A percentile compares a stretch with the other conserved stretches of the same genome.
Evolutionary conservation across 2,888 invertebrate species (phyloP).

Genomic region (Lamproptera curius): DNA sequence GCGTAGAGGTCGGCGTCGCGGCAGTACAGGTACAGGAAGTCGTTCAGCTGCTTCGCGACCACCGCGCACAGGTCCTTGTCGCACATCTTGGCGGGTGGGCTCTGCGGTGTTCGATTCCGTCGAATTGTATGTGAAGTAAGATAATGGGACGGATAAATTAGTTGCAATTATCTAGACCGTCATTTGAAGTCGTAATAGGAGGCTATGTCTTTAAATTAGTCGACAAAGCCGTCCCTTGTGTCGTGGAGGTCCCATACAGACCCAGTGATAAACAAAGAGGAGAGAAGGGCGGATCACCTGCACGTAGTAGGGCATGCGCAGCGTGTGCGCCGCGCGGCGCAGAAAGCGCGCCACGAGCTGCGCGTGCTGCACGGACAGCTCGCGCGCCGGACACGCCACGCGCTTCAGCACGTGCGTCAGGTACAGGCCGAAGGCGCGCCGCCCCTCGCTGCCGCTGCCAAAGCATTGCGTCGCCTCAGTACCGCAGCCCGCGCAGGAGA

Average conservation of each 20-base stretch:
- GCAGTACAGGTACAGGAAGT: constrained; percentile 90
- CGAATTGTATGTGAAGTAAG: no score
- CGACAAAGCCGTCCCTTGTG: no score
- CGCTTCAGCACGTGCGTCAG: constrained; percentile 85
- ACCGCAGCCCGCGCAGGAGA: no score
- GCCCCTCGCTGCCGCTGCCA: constrained; percentile 80
- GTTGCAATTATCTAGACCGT: no score
- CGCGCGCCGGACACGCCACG: constrained; percentile 73
- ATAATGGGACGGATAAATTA: no score
- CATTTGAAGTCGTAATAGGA: no score
- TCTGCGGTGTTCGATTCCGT: constrained; percentile 72
- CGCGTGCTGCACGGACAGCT: constrained; percentile 75
- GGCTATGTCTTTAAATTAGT: no score
- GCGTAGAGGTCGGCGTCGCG: constrained; percentile 88
- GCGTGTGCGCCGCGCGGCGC: constrained; percentile 83
- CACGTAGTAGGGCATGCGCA: constrained; percentile 81
- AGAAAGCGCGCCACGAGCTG: constrained; percentile 87
- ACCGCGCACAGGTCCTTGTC: constrained; percentile 91
- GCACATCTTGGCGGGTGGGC: constrained; percentile 83
- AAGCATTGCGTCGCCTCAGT: no score
- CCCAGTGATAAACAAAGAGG: no score
- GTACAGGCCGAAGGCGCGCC: constrained; percentile 88
- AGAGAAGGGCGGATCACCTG: no score
- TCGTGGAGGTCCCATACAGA: no score
- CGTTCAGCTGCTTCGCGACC: constrained; percentile 89